Evolutionary conservation across 2,113 vertebrate genomes (phyloP), one percentile per base, ranked within the genome.

Genomic region (Psettodes erumei): DNA sequence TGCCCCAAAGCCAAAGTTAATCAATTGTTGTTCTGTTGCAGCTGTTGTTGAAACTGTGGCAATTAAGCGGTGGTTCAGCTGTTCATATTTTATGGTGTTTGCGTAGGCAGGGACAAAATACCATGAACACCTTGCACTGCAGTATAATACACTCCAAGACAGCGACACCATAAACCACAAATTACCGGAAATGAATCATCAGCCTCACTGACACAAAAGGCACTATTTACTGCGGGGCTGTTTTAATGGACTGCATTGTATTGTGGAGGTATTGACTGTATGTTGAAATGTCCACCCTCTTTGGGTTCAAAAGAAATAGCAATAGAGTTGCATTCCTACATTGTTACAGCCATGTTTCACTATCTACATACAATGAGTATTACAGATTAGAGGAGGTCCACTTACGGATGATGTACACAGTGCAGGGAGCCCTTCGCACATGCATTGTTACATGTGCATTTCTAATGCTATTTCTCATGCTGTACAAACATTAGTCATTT

Each of bases 401-500:
- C 7, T 55, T n/a, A 68, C 32, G 28, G 35, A 45, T 25, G 35
- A 54, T 12, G 5, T 15, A 19, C 8, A 12, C 12, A 38, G n/a
- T 38, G 27, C 45, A 66, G 27, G 42, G n/a, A 69, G 45, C 35
- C 54, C 10, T 45, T 55, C 32, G 3, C 40, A 19, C 38, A 19
- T 60, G 45, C 38, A 60, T 56, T 59, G 42, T 63, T 43, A 43
- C 42, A 32, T 69, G 21, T 64, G 30, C 23, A 73, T 62, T 64
- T 50, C 54, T 72, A 67, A 71, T 75, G 37, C 59, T 69, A 32
- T 83, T 77, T 81, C 37, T 77, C 62, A 62, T 80, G 77, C 61
- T 80, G 69, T 60, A 78, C 79, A 84, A 82, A 85, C 86, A 75
- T 82, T 47, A 58, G 79, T 83, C 82, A 77, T 75, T 77, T 82